Evolutionary conservation across 2,888 invertebrate species (phyloP).

Genomic region (Lottia gigantea): DNA sequence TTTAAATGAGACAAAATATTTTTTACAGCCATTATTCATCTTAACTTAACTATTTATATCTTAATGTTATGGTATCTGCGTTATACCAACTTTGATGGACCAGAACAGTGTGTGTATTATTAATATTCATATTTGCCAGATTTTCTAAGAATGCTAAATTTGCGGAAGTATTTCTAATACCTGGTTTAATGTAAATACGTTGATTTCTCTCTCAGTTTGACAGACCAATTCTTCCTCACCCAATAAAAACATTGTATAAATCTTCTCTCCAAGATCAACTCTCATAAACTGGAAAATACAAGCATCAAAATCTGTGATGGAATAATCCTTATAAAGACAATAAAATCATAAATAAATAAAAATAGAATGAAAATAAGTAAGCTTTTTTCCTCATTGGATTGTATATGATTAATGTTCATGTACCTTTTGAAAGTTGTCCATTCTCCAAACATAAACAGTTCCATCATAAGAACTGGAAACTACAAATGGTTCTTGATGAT

Average conservation of each 20-base stretch:
- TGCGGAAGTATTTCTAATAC: conserved; percentile 28
- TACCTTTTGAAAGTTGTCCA: conserved; percentile 59
- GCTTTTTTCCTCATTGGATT: no score
- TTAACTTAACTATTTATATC: no score
- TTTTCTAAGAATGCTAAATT: no score
- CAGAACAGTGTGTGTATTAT: no score
- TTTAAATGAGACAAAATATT: no score
- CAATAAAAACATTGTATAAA: conserved; percentile 47
- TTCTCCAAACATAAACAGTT: conserved; percentile 56
- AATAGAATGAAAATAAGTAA: no score
- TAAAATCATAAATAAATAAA: no score
- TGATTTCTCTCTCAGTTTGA: conserved; percentile 48
- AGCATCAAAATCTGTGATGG: not conserved
- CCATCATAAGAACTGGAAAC: conserved; percentile 59
- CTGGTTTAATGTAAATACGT: conserved; percentile 53
- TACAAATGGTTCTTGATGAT: conserved; percentile 50
- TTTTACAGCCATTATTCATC: no score
- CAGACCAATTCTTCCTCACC: conserved; percentile 46
- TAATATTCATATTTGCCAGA: no score
- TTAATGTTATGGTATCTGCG: no score
- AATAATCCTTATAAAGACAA: no score
- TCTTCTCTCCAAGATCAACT: conserved; percentile 48
- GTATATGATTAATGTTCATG: conserved; percentile 14
- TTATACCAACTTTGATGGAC: no score
- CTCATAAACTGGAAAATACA: conserved; percentile 45